These are phyloP conservation scores for Atractosteus spatula DNA, from an alignment of 2,113 vertebrate species.

Conservation along the genomic window DNA sequence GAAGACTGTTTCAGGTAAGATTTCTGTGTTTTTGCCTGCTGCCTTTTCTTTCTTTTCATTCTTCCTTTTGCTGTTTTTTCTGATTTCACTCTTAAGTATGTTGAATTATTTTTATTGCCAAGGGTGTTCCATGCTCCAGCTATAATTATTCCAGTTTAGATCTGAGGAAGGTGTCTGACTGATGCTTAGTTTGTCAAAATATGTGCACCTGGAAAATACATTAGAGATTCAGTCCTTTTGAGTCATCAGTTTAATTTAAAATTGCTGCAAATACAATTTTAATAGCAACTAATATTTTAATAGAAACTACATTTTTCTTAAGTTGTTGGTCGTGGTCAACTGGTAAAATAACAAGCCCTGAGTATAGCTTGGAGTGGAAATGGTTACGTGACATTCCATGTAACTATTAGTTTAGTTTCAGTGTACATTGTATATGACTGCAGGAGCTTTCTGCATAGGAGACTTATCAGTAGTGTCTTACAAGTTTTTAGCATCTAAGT, in stretches of 20 bases:
- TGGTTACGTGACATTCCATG: too few relatives aligned
- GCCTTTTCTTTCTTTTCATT: conserved; percentile 1
- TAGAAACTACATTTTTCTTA: too few relatives aligned
- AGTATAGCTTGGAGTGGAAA: too few relatives aligned
- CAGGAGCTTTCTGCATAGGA: too few relatives aligned
- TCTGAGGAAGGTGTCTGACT: background rate
- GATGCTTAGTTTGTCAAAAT: background rate
- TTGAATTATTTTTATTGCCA: background rate
- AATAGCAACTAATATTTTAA: background rate
- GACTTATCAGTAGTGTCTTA: too few relatives aligned
- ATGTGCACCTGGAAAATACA: too few relatives aligned
- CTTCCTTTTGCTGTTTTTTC: background rate
- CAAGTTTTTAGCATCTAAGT: too few relatives aligned
- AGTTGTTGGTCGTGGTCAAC: too few relatives aligned
- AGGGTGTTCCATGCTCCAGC: background rate
- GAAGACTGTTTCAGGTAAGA: conserved; percentile 94
- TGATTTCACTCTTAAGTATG: background rate
- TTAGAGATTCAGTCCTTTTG: background rate
- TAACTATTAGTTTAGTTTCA: too few relatives aligned
- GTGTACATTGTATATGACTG: too few relatives aligned
- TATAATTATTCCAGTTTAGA: background rate
- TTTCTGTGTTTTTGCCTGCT: conserved; percentile 51
- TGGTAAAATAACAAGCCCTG: too few relatives aligned
- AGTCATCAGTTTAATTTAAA: background rate
- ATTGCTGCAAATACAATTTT: background rate